Percentiles rank a stretch among this genome's conserved stretches.
phyloP scores from a whole-genome alignment of 2,113 vertebrate species.

The Periophthalmus modestus region DNA sequence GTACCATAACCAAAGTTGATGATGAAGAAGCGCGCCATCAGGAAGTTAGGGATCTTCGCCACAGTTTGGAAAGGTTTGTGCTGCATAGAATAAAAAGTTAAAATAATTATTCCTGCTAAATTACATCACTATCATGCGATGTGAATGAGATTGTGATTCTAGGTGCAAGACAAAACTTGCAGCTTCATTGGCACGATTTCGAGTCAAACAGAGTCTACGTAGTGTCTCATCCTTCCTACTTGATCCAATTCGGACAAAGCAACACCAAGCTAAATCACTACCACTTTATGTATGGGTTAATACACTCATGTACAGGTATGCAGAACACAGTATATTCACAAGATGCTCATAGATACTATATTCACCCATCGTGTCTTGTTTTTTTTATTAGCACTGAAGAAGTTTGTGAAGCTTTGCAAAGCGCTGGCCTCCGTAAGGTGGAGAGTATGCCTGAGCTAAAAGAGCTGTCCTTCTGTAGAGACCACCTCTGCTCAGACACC shows the following conservation, averaged over 20 bases:
- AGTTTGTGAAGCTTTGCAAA: constrained; percentile 73
- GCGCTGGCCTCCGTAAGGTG: constrained; percentile 75
- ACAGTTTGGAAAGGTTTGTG: constrained; percentile 81
- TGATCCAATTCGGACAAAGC: constrained; percentile 79
- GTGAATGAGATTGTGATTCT: constrained; percentile 29
- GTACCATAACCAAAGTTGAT: constrained; percentile 61
- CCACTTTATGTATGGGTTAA: constrained; percentile 89
- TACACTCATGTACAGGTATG: constrained; percentile 78
- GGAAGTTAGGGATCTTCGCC: constrained; percentile 84
- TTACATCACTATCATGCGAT: neutral
- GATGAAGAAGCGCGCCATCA: constrained; percentile 67
- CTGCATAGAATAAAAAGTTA: neutral
- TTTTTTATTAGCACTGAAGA: constrained; percentile 77
- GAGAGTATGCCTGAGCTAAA: constrained; percentile 65
- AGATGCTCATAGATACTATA: neutral
- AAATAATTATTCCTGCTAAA: neutral
- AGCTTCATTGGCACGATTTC: constrained; percentile 85
- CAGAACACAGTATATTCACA: too few species aligned
- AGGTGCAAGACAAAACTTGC: constrained; percentile 89
- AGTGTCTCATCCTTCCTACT: constrained; percentile 85
- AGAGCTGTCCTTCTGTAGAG: constrained; percentile 78
- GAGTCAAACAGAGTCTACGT: constrained; percentile 84
- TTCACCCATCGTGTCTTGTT: neutral
- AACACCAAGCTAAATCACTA: constrained; percentile 77
- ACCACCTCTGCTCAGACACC: constrained; percentile 85